phyloP scores from a whole-genome alignment of 1,140 invertebrate genomes.

The silkworm (Bombyx mori) region DNA sequence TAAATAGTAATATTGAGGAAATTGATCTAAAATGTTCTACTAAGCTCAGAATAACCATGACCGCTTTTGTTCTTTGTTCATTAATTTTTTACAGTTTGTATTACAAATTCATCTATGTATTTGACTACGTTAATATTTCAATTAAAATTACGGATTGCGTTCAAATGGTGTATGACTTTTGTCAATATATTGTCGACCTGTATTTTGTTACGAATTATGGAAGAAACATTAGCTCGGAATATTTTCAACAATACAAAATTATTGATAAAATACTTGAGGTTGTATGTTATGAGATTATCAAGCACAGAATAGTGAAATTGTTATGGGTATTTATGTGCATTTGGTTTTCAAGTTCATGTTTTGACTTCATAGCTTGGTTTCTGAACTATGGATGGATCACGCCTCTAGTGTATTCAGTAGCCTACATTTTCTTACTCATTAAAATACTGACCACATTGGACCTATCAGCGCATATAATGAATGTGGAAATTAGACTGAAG shows the following conservation, averaged over 20 bases:
- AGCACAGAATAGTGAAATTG: constrained; percentile 18
- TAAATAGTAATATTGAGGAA: constrained; percentile 14
- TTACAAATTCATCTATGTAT: constrained; percentile 8
- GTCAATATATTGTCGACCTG: constrained; percentile 41
- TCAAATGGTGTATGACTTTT: constrained; percentile 39
- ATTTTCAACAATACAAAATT: constrained; percentile 26
- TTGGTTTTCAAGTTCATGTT: constrained; percentile 21
- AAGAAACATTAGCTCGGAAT: constrained; percentile 19
- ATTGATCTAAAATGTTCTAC: neutral
- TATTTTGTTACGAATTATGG: constrained; percentile 38
- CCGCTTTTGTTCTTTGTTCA: constrained; percentile 4
- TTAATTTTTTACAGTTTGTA: constrained; percentile 8
- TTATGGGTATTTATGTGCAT: constrained; percentile 20
- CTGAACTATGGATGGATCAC: constrained; percentile 20
- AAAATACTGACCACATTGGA: constrained; percentile 40
- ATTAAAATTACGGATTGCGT: constrained; percentile 36
- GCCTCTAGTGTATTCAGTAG: constrained; percentile 19
- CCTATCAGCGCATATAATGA: constrained; percentile 30
- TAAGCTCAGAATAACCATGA: constrained; percentile 8
- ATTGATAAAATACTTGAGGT: constrained; percentile 26
- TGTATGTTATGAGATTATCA: constrained; percentile 17
- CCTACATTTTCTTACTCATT: constrained; percentile 33
- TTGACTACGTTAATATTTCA: constrained; percentile 14
- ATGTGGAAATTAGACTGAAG: constrained; percentile 27
- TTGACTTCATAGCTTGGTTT: constrained; percentile 31